Evolutionary conservation across 1,140 invertebrate genomes (phyloP).

Genomic region (Brachionus calyciflorus): DNA sequence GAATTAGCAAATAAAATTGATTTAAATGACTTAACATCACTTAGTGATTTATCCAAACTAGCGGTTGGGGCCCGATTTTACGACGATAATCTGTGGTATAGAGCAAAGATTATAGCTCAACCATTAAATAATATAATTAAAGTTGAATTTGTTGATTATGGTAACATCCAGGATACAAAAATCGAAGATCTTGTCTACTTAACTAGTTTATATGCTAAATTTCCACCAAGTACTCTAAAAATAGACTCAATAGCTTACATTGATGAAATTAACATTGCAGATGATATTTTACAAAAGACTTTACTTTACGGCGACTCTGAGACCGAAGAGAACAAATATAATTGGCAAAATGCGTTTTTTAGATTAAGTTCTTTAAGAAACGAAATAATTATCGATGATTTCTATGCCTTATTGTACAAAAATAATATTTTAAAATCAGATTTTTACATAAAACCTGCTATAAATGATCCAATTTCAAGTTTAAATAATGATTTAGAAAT

Average conservation of each 20-base stretch:
- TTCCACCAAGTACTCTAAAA: background rate
- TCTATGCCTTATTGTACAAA: background rate
- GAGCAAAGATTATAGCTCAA: background rate
- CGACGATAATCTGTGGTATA: conserved; percentile 25
- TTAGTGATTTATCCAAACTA: background rate
- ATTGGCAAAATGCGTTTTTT: background rate
- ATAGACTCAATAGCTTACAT: background rate
- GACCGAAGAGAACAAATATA: background rate
- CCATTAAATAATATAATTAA: background rate
- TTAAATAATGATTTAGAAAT: background rate
- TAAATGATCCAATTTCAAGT: background rate
- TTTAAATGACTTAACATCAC: background rate
- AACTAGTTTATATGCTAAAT: background rate
- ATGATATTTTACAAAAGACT: background rate
- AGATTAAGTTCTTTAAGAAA: background rate
- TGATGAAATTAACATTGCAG: background rate
- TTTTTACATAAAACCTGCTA: background rate
- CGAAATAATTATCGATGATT: background rate
- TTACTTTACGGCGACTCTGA: background rate
- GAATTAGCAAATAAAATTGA: background rate
- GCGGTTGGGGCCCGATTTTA: conserved; percentile 12
- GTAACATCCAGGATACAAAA: conserved; percentile 3
- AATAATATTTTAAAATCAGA: background rate
- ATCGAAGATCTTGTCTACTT: conserved; percentile 5
- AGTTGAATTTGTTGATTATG: conserved; percentile 39